Percentiles rank a stretch among this genome's conserved stretches.
phyloP scores from a whole-genome alignment of 2,113 vertebrate genomes.

The Festucalex cinctus region DNA sequence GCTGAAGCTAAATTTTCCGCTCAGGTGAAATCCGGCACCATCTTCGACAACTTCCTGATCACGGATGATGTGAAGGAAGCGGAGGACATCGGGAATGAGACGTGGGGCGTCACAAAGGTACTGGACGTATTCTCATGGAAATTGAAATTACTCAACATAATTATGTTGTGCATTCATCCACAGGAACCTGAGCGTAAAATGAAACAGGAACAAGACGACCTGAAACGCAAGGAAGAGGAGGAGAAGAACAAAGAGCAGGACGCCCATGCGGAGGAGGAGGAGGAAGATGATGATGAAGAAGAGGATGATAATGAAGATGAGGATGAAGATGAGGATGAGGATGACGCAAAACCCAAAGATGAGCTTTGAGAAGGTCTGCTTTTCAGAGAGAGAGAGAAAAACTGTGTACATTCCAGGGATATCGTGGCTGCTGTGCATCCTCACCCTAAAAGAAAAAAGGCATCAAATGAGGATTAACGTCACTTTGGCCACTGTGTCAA shows the following conservation, averaged over 20 bases:
- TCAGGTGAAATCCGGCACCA: constrained; percentile 84
- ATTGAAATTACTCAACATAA: neutral
- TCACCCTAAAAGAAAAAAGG: constrained; percentile 60
- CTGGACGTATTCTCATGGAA: no score
- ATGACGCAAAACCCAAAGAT: constrained; percentile 60
- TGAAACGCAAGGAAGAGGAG: constrained; percentile 68
- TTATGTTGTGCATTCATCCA: neutral
- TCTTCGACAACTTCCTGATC: constrained; percentile 86
- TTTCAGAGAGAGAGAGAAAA: constrained; percentile 15
- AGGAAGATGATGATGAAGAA: fast-evolving
- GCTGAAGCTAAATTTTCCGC: neutral
- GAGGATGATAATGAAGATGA: constrained; percentile 41
- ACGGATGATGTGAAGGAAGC: constrained; percentile 78
- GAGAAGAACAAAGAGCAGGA: constrained; percentile 73
- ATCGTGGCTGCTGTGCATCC: constrained; percentile 73
- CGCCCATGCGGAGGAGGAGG: constrained; percentile 33
- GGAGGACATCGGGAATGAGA: constrained; percentile 77
- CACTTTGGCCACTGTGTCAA: constrained; percentile 34
- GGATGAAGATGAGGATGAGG: constrained; percentile 45
- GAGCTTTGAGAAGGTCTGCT: constrained; percentile 67
- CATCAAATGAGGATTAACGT: constrained; percentile 11
- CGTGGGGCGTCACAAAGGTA: constrained; percentile 81
- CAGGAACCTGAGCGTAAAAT: constrained; percentile 72
- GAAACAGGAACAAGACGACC: constrained; percentile 70
- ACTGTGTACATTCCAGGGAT: constrained; percentile 54